Evolutionary conservation across 1,140 invertebrate species (phyloP), one percentile per base, ranked within the genome.

Genomic region (Trachymyrmex septentrionalis): DNA sequence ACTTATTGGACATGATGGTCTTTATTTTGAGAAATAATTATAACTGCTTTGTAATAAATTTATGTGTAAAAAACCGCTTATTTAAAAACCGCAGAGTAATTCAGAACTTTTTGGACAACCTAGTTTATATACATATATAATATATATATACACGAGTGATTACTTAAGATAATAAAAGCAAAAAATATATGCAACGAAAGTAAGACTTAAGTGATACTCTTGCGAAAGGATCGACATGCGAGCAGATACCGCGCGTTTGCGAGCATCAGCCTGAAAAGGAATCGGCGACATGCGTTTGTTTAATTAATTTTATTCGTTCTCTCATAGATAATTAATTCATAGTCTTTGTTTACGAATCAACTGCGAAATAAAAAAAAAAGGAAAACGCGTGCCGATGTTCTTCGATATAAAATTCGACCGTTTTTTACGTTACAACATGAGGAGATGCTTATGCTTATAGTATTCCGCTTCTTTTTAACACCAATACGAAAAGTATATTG

Each of bases 101-200:
- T 44, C 1, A 44, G 38, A 44, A 44, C 38, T 44, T 44, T 44
- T 44, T 44, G 2, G 38, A 44, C 38, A 10, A 44, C 38, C 38
- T 44, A 44, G 1, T 44, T 0, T 44, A 44, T 44, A 44, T 44
- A 44, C 38, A 44, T 44, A 44, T 44, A 44, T 44, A 19, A 66
- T 66, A 66, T 34, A 34, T n/a, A 67, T 44, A 21, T 38, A 66
- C 12, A 21, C 53, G 48, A 55, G 16, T 78, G 64, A 81, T 91
- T 86, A 91, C 78, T 73, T 88, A 87, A 89, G 66, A 59, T 91
- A 89, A 78, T 81, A 85, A 91, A 34, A 78, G 53, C 66, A 81
- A 73, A 50, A 50, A 50, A 84, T 73, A n/a, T 73, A 72, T 66
- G 64, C 90, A 90, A 92, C 91, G 91, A 92, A 92, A 91, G 87